A percentile compares a stretch with the other conserved stretches of the same genome.
These are phyloP conservation scores for Endomychus coccineus DNA, from an alignment of 2,888 invertebrate genomes.

Conservation along the genomic window DNA sequence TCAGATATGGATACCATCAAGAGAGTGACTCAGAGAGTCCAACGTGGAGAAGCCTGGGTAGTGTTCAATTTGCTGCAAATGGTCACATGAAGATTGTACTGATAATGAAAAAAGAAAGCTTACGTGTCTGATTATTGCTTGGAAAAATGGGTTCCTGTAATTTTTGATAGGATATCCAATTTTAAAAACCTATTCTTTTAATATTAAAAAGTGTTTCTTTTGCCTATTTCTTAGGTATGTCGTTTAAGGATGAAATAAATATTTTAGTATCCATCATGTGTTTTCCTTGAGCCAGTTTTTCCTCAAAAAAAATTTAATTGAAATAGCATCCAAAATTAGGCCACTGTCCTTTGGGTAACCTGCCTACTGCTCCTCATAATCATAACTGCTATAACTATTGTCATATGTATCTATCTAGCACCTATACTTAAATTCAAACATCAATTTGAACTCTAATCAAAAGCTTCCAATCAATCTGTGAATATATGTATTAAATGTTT, in stretches of 20 bases:
- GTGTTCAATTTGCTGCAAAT: slow-evolving; percentile 5
- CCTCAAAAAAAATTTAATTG: no score
- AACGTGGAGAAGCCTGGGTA: background rate
- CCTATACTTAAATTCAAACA: no score
- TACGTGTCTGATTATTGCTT: slow-evolving; percentile 7
- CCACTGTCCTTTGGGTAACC: no score
- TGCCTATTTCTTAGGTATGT: slow-evolving; percentile 1
- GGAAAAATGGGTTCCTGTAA: slow-evolving; percentile 10
- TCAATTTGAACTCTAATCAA: no score
- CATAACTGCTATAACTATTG: no score
- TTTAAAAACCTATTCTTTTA: slow-evolving; percentile 3
- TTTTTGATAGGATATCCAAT: slow-evolving; percentile 3
- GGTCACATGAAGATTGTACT: slow-evolving; percentile 6
- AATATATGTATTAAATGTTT: no score
- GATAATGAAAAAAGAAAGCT: slow-evolving; percentile 2
- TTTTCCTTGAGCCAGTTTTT: no score
- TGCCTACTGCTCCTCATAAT: no score
- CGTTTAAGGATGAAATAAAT: slow-evolving; percentile 4
- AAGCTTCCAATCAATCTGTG: no score
- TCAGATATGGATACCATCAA: slow-evolving; percentile 7
- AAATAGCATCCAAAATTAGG: no score
- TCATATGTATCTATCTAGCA: no score
- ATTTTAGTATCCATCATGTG: slow-evolving; percentile 4
- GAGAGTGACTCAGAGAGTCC: slow-evolving; percentile 3
- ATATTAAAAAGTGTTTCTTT: slow-evolving; percentile 3